Evolutionary conservation across 30 jellyfish, hydroid and myxozoan genomes (phyloP), one percentile per base, ranked within the genome.

Genomic region (Clytia hemisphaerica): DNA sequence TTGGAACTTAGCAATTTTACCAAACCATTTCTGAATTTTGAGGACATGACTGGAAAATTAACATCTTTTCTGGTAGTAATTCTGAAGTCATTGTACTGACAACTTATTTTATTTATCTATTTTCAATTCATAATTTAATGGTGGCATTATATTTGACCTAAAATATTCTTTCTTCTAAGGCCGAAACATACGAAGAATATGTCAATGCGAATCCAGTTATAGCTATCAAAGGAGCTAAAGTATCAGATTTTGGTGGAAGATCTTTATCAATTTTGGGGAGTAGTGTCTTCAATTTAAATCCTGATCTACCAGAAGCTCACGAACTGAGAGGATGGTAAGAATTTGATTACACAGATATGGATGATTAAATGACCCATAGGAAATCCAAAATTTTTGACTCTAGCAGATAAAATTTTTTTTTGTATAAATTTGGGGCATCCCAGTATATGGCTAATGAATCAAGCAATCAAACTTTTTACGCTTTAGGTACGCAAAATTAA

Each of bases 221-320:
- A 38, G 99, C 99, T 30, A 55, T 92, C 34, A 92, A 92, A 78
- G 96, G 99, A 31, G 96, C 93, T 7, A 92, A 92, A 63, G 96
- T 92, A 4, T 82, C 99, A 16, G 99, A 92, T 61, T 92, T 92
- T 75, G 96, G 99, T 35, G 99, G 99, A 71, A 72, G 61, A 48
- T 58, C 45, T 6, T 31, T 61, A 4, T 74, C 58, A 0, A 74
- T 58, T 51, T 34, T 75, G 83, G 76, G 58, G 25, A 58, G 93
- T 27, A 83, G 94, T 54, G 72, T 71, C 34, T 72, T 82, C 46
- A 85, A 79, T 24, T 45, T 83, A 73, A 79, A 83, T 59, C 99
- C 99, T 6, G 99, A 92, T 62, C 79, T 83, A 34, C 93, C 88
- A 47, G 99, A 83, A 58, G 96, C 99, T 22, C 94, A 83, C 45